Conservation (phyloP, 2,888 invertebrate species). For the Spicauda simplicius region DNA sequence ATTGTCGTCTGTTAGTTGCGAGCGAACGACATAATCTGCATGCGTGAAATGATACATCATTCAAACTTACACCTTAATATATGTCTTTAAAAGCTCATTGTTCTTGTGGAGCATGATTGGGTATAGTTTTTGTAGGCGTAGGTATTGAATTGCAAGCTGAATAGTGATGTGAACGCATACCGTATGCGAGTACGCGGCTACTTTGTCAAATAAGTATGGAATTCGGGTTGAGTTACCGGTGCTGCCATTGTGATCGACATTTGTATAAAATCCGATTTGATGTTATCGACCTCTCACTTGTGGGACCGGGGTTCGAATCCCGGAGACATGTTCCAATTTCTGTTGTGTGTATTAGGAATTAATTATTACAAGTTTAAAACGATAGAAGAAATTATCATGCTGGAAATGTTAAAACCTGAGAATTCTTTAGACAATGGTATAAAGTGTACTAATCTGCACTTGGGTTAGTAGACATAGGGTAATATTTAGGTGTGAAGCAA, state of each 20-base stretch:
- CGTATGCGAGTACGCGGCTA: constrained; percentile 57
- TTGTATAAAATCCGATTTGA: no score
- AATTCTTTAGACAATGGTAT: no score
- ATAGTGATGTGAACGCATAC: constrained; percentile 70
- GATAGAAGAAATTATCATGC: no score
- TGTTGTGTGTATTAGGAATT: no score
- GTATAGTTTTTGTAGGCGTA: constrained; percentile 42
- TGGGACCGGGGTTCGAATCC: no score
- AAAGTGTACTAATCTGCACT: no score
- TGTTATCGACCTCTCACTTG: no score
- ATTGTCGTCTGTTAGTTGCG: constrained; percentile 64
- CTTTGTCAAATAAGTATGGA: constrained; percentile 60
- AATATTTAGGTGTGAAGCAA: no score
- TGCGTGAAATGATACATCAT: constrained; percentile 42
- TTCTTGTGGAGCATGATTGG: constrained; percentile 38
- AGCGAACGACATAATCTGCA: constrained; percentile 46
- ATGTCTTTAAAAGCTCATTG: constrained; percentile 34
- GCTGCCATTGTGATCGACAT: constrained; percentile 3
- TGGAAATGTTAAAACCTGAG: no score
- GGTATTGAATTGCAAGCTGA: constrained; percentile 57
- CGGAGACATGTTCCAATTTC: no score
- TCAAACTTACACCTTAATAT: constrained; percentile 51
- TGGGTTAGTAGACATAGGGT: no score
- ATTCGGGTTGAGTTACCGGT: constrained; percentile 4
- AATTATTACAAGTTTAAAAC: no score